These are phyloP conservation scores for Dinothrombium tinctorium DNA, from an alignment of 1,140 invertebrate species.

Conservation along the genomic window DNA sequence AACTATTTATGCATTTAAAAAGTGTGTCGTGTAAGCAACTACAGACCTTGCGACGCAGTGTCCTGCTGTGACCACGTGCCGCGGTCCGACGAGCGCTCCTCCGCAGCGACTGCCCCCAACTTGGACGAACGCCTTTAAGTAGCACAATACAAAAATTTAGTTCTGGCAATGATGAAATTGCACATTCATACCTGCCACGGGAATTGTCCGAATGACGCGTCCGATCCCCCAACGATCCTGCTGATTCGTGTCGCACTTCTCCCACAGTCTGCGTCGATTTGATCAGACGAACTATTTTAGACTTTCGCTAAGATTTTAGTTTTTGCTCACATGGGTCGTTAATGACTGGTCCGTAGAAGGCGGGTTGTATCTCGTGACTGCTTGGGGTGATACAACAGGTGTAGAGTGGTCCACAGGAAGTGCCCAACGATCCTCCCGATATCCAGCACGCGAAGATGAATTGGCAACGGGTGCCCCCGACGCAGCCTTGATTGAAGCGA, in stretches of 20 bases:
- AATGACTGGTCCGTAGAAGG: constrained; percentile 37
- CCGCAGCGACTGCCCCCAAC: constrained; percentile 77
- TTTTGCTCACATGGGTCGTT: constrained; percentile 42
- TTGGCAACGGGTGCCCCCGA: constrained; percentile 42
- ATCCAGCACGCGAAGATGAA: constrained; percentile 82
- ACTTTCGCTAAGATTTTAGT: neutral
- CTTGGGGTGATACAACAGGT: constrained; percentile 51
- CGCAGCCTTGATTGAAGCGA: constrained; percentile 12
- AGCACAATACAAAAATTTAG: constrained; percentile 3
- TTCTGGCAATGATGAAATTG: neutral
- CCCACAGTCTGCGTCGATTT: constrained; percentile 15
- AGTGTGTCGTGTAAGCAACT: no score
- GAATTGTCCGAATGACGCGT: constrained; percentile 76
- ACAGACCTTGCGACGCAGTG: constrained; percentile 64
- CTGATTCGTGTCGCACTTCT: constrained; percentile 38
- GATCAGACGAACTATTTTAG: neutral
- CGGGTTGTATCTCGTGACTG: constrained; percentile 16
- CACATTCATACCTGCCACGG: constrained; percentile 53
- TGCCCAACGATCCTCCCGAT: constrained; percentile 54
- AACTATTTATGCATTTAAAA: no score
- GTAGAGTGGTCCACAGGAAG: constrained; percentile 34
- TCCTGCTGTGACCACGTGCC: constrained; percentile 82
- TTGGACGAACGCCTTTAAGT: constrained; percentile 56
- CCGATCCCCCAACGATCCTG: constrained; percentile 77
- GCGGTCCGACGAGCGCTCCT: constrained; percentile 66